Base-by-base conservation (phyloP, 1,140 invertebrate species). In the Phymastichus coffea region DNA sequence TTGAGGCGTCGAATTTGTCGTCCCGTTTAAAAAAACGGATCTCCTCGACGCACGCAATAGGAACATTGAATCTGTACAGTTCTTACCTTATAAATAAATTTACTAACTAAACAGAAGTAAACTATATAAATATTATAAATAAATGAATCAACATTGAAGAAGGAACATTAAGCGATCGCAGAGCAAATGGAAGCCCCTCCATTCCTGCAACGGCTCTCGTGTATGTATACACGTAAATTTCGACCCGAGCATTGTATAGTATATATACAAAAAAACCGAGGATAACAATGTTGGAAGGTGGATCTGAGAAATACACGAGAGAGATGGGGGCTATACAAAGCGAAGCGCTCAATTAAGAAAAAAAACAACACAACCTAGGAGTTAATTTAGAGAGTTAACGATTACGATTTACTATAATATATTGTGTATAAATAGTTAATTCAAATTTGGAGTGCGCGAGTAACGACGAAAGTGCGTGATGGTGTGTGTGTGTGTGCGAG, bases 381-480 rank as follows among this genome's bases (percentile, higher is more conserved):
- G 72, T 70, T 64, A 74, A 74, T 72, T n/a, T 70, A 74, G 73
- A 70, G 63, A 74, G 70, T 74, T 78, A 73, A 73, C 70, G 68
- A 76, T 69, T 74, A 74, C 70, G 71, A 72, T 80, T 78, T 78
- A 79, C 70, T 73, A 76, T 79, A 77, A 79, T 77, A 78, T 79
- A 79, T 79, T 79, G 76, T 74, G 73, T 78, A 79, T 78, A 79
- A 78, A 77, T 79, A 79, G 75, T 75, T 79, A 80, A 79, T 79
- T 77, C 68, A 78, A 70, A 75, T 71, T 68, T 66, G 64, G 64
- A 57, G 25, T 33, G 41, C 41, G 41, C 41, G 41, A 6, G 41
- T 3, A 12, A 33, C 15, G 3, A 30, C 20, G 17, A 47, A 26
- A 66, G 40, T 65, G 56, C 47, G 54, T 53, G 56, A 44, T 57